These are phyloP conservation scores for Ophion costatus DNA, from an alignment of 2,888 invertebrate genomes.

Conservation along the genomic window DNA sequence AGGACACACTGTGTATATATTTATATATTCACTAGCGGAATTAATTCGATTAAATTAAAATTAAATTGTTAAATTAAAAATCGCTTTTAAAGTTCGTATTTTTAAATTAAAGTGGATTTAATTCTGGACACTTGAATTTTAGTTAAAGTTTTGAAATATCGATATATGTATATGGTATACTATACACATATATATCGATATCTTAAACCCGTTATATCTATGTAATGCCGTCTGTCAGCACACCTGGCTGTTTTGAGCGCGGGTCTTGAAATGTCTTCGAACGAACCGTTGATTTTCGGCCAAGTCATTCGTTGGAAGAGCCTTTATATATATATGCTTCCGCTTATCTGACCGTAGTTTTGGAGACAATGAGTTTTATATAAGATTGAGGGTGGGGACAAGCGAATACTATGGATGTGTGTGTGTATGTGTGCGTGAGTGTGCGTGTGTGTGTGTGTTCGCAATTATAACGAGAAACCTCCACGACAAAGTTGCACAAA, in stretches of 20 bases:
- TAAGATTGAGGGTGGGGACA: not conserved
- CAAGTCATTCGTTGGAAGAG: not conserved
- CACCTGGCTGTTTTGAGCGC: not conserved
- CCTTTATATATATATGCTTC: not conserved
- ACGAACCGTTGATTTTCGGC: not conserved
- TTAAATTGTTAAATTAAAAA: too few species aligned
- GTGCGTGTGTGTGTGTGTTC: too few species aligned
- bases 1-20: too few species aligned
- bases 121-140: too few species aligned
- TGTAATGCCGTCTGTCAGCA: not conserved
- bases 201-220: too few species aligned
- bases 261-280: not conserved
- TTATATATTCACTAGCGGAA: too few species aligned
- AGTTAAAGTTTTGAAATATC: too few species aligned
- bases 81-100: too few species aligned
- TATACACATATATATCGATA: too few species aligned
- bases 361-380: not conserved
- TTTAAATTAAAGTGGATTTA: too few species aligned
- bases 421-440: too few species aligned
- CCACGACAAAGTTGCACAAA: constrained; percentile 55
- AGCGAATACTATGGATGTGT: not conserved
- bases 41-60: too few species aligned
- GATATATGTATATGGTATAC: not conserved
- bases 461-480: constrained; percentile 67
- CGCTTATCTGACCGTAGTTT: not conserved